Evolutionary conservation across 2,113 vertebrate genomes (phyloP), one percentile per base, ranked within the genome.

Genomic region (Crotalus tigris): DNA sequence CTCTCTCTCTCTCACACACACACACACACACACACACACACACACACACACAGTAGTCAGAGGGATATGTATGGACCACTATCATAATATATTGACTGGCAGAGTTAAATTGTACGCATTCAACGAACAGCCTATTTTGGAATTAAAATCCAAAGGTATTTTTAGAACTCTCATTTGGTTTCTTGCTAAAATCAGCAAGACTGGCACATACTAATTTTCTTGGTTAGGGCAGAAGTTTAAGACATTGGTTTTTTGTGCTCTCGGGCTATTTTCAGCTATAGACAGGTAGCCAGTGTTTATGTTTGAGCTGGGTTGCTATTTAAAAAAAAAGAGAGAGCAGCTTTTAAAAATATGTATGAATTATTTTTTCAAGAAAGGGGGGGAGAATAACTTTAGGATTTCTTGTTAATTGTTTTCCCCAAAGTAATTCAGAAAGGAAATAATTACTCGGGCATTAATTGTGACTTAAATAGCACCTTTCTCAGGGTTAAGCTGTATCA

Each of bases 71-170:
- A 91, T 95, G 91, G 91, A 95, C 89, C 94, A 95, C 95, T 94
- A 91, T 96, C 94, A 93, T 94, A 93, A 97, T 89, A 97, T 94
- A 95, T 91, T 59, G 69, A 86, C 91, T 97, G 94, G 94, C 95
- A 97, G 96, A 96, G 93, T 90, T 94, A 96, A 97, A 94, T 94
- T 96, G 75, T 86, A 92, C 96, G 93, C 95, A 94, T 97, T 97
- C 95, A 97, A 94, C 95, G 96, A 97, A 96, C 93, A 95, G 91
- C 92, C 91, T 94, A 95, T 96, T 98, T 97, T 97, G 92, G 97
- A 97, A 96, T 96, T 57, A 96, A 96, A 94, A 93, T 93, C 5
- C 75, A 89, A 93, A 93, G 81, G 87, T 96, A 39, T 96, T 96
- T 90, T 95, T 90, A 13, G 89, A 96, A 96, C 87, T 91, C 94